Conservation (phyloP, 2,113 vertebrate species). For the Isichthys henryi region DNA sequence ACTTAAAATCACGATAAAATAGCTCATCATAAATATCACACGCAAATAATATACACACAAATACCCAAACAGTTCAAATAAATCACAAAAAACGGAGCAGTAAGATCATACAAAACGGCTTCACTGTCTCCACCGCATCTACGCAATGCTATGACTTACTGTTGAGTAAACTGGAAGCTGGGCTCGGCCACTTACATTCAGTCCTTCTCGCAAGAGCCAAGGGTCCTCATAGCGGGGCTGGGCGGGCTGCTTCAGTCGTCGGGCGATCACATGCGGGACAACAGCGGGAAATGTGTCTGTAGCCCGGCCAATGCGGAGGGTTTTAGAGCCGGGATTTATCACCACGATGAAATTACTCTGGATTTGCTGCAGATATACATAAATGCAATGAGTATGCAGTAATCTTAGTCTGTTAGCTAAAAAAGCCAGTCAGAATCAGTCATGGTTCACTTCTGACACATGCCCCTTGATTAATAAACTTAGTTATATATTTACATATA, state of each 20-base stretch:
- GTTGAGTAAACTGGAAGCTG: neutral
- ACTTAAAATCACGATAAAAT: neutral
- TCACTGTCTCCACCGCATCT: neutral
- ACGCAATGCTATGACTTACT: neutral
- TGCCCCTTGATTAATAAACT: neutral
- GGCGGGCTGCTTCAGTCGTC: conserved; percentile 78
- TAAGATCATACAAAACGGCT: neutral
- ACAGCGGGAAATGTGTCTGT: conserved; percentile 80
- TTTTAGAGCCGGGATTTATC: conserved; percentile 85
- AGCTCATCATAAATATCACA: neutral
- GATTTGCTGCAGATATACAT: conserved; percentile 74
- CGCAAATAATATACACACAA: neutral
- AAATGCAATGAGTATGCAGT: neutral
- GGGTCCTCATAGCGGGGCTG: conserved; percentile 73
- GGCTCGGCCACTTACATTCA: conserved; percentile 66
- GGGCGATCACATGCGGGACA: conserved; percentile 82
- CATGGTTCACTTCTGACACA: neutral
- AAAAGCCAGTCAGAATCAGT: neutral
- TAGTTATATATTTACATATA: neutral
- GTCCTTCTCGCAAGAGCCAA: conserved; percentile 81
- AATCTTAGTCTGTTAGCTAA: neutral
- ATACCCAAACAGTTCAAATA: neutral
- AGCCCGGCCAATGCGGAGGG: conserved; percentile 79
- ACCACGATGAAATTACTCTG: conserved; percentile 92
- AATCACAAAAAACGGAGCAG: neutral